Conservation (phyloP, 2,113 vertebrate genomes). For the Salminus brasiliensis region DNA sequence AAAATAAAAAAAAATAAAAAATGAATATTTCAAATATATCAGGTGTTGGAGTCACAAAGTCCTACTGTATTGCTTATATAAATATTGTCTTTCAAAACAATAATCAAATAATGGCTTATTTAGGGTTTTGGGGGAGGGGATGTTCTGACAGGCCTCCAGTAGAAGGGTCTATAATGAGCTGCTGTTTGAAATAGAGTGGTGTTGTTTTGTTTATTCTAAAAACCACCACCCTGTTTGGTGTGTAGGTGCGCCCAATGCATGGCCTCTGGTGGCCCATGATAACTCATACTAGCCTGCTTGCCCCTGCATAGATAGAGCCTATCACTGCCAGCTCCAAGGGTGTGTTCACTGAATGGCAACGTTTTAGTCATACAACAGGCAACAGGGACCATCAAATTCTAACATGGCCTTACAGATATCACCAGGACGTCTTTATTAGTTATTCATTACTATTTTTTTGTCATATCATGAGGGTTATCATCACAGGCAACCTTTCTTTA, state of each 20-base stretch:
- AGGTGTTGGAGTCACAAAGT: background rate
- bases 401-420: background rate
- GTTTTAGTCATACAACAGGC: constrained; percentile 21
- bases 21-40: background rate
- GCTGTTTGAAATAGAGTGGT: background rate
- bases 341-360: constrained; percentile 32
- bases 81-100: no score
- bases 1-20: background rate
- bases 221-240: constrained; percentile 14
- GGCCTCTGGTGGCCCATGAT: constrained; percentile 65
- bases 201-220: constrained; percentile 15
- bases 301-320: constrained; percentile 65
- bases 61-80: no score
- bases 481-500: background rate
- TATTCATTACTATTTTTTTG: background rate
- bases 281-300: constrained; percentile 57
- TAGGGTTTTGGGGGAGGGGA: no score
- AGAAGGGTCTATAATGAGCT: background rate
- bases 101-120: background rate
- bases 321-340: constrained; percentile 33
- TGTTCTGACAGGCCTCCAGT: background rate
- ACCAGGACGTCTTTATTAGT: background rate
- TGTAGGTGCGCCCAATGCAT: constrained; percentile 63
- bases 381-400: constrained; percentile 13
- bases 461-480: background rate